phyloP scores from a whole-genome alignment of 2,888 invertebrate genomes.

The Drosophila anomelani region DNA sequence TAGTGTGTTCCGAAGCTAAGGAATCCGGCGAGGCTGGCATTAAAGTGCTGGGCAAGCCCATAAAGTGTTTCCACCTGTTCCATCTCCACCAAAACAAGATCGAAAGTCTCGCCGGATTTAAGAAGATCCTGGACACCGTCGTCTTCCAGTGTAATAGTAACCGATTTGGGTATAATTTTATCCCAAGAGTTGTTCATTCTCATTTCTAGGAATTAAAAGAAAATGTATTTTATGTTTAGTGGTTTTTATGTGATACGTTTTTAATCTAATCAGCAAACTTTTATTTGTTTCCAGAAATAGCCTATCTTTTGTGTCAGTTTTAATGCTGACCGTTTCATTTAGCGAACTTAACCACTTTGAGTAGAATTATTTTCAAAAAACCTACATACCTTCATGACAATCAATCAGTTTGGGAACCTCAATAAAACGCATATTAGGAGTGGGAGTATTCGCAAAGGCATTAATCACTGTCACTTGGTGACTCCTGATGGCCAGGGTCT shows the following conservation, averaged over 20 bases:
- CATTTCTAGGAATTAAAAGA: slow-evolving; percentile 34
- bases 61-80: slow-evolving; percentile 79
- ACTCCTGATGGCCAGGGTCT: slow-evolving; percentile 74
- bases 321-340: no score
- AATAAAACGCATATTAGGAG: slow-evolving; percentile 63
- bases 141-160: slow-evolving; percentile 37
- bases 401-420: slow-evolving; percentile 36
- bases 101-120: slow-evolving; percentile 80
- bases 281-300: neutral
- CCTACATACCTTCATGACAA: slow-evolving; percentile 32
- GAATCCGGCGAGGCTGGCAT: slow-evolving; percentile 71
- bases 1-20: slow-evolving; percentile 64
- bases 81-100: slow-evolving; percentile 82
- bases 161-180: slow-evolving; percentile 1
- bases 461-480: slow-evolving; percentile 83
- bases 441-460: slow-evolving; percentile 46
- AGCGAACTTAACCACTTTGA: neutral
- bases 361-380: neutral
- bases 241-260: neutral
- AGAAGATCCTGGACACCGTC: slow-evolving; percentile 60
- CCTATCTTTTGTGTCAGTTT: neutral
- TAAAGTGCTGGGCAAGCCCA: slow-evolving; percentile 75
- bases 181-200: neutral
- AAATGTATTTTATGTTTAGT: neutral
- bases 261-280: neutral